A percentile compares a stretch with the other conserved stretches of the same genome.
Evolutionary conservation across 2,888 invertebrate species (phyloP).

Genomic region (Byasa hedistus): DNA sequence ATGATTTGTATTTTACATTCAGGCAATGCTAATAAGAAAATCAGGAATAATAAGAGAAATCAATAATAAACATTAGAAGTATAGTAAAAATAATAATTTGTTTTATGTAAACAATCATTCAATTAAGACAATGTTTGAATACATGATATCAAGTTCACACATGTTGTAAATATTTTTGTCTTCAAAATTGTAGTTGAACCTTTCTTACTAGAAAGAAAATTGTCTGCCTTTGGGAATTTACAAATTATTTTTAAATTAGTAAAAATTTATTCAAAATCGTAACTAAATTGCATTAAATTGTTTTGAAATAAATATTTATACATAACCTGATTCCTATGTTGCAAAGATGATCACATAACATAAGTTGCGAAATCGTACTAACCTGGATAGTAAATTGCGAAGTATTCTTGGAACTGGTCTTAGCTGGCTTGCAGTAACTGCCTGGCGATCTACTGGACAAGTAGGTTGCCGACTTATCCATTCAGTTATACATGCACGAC

Average conservation of each 20-base stretch:
- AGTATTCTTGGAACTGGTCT: constrained; percentile 96
- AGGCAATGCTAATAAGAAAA: not conserved
- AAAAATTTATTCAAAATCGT: not conserved
- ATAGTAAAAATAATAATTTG: no score
- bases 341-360: constrained; percentile 32
- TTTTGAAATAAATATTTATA: constrained; percentile 15
- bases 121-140: not conserved
- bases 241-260: no score
- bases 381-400: constrained; percentile 92
- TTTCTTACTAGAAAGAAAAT: not conserved
- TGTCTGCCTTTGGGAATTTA: not conserved
- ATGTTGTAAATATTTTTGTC: not conserved
- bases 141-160: not conserved
- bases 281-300: not conserved
- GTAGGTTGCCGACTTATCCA: constrained; percentile 97
- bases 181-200: not conserved
- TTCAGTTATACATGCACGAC: constrained; percentile 94
- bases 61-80: no score
- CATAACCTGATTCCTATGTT: constrained; percentile 30
- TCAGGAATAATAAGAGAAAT: no score
- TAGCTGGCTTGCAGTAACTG: constrained; percentile 92
- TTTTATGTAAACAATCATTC: not conserved
- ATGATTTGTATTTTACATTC: not conserved
- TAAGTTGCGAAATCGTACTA: constrained; percentile 36
- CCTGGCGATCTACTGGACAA: constrained; percentile 95